A percentile compares a stretch with the other conserved stretches of the same genome.
phyloP scores from a whole-genome alignment of 1,140 invertebrate genomes.

The Globodera rostochiensis region DNA sequence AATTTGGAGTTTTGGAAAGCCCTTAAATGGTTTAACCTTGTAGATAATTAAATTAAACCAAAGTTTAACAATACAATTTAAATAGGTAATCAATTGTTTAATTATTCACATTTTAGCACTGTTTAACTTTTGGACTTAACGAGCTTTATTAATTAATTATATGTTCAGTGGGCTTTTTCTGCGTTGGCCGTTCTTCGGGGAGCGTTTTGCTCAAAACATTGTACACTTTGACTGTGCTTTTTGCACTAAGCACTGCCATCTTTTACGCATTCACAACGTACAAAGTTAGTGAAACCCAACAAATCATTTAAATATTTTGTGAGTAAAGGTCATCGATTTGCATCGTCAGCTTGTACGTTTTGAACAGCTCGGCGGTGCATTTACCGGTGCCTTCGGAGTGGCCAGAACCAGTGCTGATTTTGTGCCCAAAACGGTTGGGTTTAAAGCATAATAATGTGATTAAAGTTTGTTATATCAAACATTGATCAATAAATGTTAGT shows the following conservation, averaged over 20 bases:
- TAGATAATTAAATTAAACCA: no score
- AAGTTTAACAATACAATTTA: no score
- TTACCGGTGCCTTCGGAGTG: conserved; percentile 1
- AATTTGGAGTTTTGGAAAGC: no score
- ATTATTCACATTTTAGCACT: background rate
- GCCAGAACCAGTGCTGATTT: conserved; percentile 15
- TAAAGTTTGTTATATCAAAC: no score
- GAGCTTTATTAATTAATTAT: background rate
- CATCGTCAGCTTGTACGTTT: conserved; percentile 50
- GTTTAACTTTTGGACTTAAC: background rate
- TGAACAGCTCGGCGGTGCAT: conserved; percentile 36
- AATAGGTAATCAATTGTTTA: background rate
- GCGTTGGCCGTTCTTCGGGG: conserved; percentile 55
- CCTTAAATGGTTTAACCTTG: no score
- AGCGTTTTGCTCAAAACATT: conserved; percentile 60
- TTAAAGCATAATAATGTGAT: no score
- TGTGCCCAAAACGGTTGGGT: conserved; percentile 20
- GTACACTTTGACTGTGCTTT: conserved; percentile 51
- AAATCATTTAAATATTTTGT: no score
- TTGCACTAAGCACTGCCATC: conserved; percentile 53
- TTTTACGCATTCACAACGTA: conserved; percentile 65
- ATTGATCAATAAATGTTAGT: background rate
- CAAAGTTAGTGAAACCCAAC: conserved; percentile 33
- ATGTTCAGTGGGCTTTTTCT: conserved; percentile 54
- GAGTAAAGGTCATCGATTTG: conserved; percentile 52